These are phyloP conservation scores for Drepana arcuata DNA, from an alignment of 1,140 invertebrate genomes.

Conservation along the genomic window DNA sequence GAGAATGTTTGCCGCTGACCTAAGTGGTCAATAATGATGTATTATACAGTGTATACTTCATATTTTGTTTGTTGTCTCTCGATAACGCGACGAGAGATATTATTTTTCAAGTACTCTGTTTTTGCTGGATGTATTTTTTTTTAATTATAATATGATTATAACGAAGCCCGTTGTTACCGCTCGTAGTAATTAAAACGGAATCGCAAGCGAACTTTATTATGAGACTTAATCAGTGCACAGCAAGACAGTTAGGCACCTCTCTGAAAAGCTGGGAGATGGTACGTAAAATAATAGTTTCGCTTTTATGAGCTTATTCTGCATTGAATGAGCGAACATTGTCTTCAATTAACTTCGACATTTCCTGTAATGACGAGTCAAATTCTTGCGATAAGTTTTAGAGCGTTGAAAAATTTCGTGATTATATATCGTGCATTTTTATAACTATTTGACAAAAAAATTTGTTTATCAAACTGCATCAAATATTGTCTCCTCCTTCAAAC, in stretches of 20 bases:
- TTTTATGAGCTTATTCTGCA: conserved; percentile 18
- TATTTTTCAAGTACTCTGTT: conserved; percentile 12
- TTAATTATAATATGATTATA: conserved; percentile 10
- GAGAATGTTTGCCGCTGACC: conserved; percentile 66
- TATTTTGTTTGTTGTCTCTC: conserved; percentile 37
- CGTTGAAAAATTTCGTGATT: too few relatives aligned
- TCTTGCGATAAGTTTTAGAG: too few relatives aligned
- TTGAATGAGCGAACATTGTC: conserved; percentile 3
- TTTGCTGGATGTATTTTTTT: conserved; percentile 10
- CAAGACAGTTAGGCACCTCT: conserved; percentile 47
- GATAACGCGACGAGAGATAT: conserved; percentile 18
- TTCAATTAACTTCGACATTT: conserved; percentile 7
- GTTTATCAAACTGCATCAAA: too few relatives aligned
- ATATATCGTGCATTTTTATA: too few relatives aligned
- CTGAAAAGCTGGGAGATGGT: conserved; percentile 20
- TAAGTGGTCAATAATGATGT: conserved; percentile 66
- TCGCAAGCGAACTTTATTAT: conserved; percentile 49
- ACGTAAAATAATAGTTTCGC: conserved; percentile 27
- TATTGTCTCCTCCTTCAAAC: too few relatives aligned
- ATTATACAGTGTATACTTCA: conserved; percentile 48
- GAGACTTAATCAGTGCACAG: conserved; percentile 53
- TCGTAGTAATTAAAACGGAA: conserved; percentile 50
- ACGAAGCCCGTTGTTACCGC: conserved; percentile 24
- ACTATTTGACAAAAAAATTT: too few relatives aligned
- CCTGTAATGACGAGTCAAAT: neutral